Percentiles rank a stretch among this genome's conserved stretches.
Conservation (phyloP, 2,113 vertebrate genomes). For the Hymenochirus boettgeri region DNA sequence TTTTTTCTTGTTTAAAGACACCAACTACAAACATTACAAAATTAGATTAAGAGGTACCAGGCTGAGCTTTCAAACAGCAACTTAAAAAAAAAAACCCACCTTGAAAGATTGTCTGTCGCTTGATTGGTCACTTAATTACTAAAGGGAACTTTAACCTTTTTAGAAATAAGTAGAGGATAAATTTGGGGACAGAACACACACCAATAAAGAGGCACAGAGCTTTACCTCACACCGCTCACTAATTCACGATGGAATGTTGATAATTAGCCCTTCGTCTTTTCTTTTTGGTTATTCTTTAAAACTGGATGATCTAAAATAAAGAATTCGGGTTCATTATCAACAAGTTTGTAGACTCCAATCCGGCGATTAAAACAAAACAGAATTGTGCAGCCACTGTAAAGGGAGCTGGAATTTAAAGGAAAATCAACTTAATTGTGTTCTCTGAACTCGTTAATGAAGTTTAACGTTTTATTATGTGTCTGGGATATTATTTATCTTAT, state of each 20-base stretch:
- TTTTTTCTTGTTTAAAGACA: conserved; percentile 11
- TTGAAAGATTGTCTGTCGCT: conserved; percentile 74
- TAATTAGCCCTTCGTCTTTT: conserved; percentile 87
- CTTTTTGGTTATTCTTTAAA: conserved; percentile 77
- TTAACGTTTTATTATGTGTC: too few species aligned
- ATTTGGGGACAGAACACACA: conserved; percentile 68
- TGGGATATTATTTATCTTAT: too few species aligned
- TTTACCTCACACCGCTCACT: conserved; percentile 86
- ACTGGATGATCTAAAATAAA: conserved; percentile 77
- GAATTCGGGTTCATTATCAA: conserved; percentile 78
- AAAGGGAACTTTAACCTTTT: conserved; percentile 79
- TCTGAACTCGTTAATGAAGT: too few species aligned
- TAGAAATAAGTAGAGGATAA: conserved; percentile 87
- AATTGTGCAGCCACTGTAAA: conserved; percentile 54
- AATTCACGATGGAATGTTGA: conserved; percentile 90
- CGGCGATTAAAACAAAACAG: conserved; percentile 64
- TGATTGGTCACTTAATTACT: conserved; percentile 81
- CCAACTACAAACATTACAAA: conserved; percentile 57
- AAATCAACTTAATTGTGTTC: too few species aligned
- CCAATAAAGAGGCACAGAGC: conserved; percentile 68
- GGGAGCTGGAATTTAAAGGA: conserved; percentile 41
- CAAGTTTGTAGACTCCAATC: conserved; percentile 65
- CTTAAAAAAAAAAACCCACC: conserved; percentile 77
- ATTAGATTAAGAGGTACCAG: conserved; percentile 84
- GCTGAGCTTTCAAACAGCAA: conserved; percentile 67